phyloP scores from a whole-genome alignment of 2,888 invertebrate species.

The Ormyrus nitidulus region DNA sequence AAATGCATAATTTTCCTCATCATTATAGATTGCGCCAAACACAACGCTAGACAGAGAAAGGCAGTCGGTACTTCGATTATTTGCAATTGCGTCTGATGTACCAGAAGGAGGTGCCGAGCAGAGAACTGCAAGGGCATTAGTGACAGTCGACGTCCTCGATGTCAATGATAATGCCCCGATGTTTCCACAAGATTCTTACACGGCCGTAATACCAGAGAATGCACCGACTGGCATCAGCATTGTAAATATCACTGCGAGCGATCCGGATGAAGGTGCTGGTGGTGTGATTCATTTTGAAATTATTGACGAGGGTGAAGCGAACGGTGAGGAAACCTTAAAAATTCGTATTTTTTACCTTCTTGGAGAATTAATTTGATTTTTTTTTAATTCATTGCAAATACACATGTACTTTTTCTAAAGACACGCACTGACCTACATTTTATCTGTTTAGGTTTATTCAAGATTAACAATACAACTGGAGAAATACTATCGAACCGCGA shows the following conservation, averaged over 20 bases:
- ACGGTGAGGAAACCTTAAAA: conserved; percentile 75
- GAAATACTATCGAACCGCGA: conserved; percentile 81
- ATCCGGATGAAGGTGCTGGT: conserved; percentile 86
- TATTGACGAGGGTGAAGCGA: conserved; percentile 84
- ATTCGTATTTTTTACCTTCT: neutral
- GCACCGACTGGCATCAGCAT: conserved; percentile 82
- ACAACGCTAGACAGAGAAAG: conserved; percentile 85
- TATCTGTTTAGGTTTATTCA: conserved; percentile 79
- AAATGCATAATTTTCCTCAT: neutral
- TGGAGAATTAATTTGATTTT: too few species aligned
- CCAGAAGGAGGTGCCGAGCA: conserved; percentile 83
- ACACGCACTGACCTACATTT: neutral
- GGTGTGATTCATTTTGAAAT: conserved; percentile 85
- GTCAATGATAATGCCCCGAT: conserved; percentile 87
- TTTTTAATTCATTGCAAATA: too few species aligned
- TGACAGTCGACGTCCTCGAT: conserved; percentile 84
- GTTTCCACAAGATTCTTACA: conserved; percentile 81
- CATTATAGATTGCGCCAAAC: conserved; percentile 78
- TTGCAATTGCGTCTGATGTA: conserved; percentile 86
- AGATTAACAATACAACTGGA: conserved; percentile 82
- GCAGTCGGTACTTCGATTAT: conserved; percentile 82
- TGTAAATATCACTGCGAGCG: conserved; percentile 83
- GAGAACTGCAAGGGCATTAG: conserved; percentile 80
- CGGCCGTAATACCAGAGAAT: conserved; percentile 87
- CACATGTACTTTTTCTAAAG: too few species aligned